Evolutionary conservation across 2,113 vertebrate genomes (phyloP).

Genomic region (Vulpes vulpes): DNA sequence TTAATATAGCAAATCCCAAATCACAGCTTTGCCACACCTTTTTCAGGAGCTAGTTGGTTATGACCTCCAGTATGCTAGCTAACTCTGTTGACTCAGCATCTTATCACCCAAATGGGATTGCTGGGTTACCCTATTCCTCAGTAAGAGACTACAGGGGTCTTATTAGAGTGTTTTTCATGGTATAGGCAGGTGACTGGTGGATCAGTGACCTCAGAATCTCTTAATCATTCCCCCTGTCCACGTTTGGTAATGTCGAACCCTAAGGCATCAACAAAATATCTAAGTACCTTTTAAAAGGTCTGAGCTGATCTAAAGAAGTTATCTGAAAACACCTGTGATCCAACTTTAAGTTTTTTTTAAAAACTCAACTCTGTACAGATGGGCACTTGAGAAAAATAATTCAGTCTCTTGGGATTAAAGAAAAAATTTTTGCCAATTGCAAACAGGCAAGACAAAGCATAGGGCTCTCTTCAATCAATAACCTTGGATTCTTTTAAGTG

Average conservation of each 20-base stretch:
- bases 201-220: background rate
- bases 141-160: background rate
- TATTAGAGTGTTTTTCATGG: background rate
- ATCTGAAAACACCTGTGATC: background rate
- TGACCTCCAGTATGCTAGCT: background rate
- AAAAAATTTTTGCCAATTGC: background rate
- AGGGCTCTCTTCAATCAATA: background rate
- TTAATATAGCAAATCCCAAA: constrained; percentile 21
- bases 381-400: constrained; percentile 29
- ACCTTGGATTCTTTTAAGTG: background rate
- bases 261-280: background rate
- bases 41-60: background rate
- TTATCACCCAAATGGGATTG: background rate
- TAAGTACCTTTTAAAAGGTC: constrained; percentile 1
- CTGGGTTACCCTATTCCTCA: background rate
- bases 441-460: background rate
- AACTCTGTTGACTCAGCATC: background rate
- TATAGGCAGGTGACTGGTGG: background rate
- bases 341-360: background rate
- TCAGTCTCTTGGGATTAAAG: background rate
- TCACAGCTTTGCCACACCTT: background rate
- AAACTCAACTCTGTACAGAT: background rate
- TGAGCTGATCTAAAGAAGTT: background rate
- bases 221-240: background rate
- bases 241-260: background rate